Base-by-base conservation (phyloP, 2,797 vertebrate genomes). In the Erithacus rubecula region DNA sequence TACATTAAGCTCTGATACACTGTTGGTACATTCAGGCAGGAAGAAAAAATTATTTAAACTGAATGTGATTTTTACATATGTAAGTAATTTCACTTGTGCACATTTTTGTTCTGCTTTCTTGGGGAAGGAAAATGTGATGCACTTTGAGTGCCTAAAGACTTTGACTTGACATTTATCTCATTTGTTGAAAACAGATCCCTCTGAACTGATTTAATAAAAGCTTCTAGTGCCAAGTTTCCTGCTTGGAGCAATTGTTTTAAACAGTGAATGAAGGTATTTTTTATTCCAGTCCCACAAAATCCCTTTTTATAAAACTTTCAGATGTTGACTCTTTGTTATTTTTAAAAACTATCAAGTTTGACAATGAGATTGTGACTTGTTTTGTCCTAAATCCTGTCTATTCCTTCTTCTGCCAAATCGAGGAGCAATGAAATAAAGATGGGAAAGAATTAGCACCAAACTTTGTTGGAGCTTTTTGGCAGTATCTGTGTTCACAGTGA, bases 111-210 rank as follows among this genome's bases (percentile, higher is more conserved):
- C 78, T 82, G 0, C 64, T 92, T 96, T 94, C 87, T 81, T 5
- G 10, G 47, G 82, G 78, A 96, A 96, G 87, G 83, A 96, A 96
- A 96, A 91, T 92, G 51, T 94, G 94, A 93, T 88, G 91, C 71
- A 56, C 34, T 82, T 75, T 20, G 58, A 93, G 74, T 69, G 83
- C 69, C 65, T 95, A 91, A 94, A 97, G 95, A 67, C 92, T 92
- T 79, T 4, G n/a, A 89, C 88, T 89, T 91, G 92, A 95, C 88
- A 95, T 95, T 94, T 95, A 96, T 96, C 91, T 96, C 49, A 68
- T 96, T 97, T 80, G 90, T 62, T 81, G 95, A 96, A 94, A 94
- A 96, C 94, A 94, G 96, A 93, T 92, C 92, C 60, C 63, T 96
- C 74, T 83, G 55, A 96, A 76, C 36, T 84, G 63, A 93, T 96